phyloP scores from a whole-genome alignment of 2,888 invertebrate species.

The Amblyjoppa proteus region DNA sequence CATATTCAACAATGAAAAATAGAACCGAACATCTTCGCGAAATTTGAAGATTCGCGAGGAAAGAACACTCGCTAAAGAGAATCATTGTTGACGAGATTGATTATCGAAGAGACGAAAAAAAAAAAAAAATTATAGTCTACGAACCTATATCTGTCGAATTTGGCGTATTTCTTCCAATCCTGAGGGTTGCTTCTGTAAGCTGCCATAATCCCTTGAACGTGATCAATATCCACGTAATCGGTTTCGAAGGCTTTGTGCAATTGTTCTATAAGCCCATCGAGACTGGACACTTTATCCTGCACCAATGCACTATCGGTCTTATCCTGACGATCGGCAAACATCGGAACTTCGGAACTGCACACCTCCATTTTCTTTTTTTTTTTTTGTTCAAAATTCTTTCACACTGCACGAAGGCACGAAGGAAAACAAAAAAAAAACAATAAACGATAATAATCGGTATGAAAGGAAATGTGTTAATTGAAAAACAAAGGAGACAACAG shows the following conservation, averaged over 20 bases:
- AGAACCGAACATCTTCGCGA: background rate
- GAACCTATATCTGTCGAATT: conserved; percentile 96
- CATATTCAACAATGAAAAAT: background rate
- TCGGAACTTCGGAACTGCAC: conserved; percentile 61
- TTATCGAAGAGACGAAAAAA: background rate
- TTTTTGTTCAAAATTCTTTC: background rate
- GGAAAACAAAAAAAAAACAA: background rate
- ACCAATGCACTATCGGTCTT: conserved; percentile 36
- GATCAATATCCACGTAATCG: conserved; percentile 95
- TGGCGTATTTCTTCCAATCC: conserved; percentile 98
- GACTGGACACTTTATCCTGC: conserved; percentile 76
- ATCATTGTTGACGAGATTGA: background rate
- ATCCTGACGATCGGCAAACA: conserved; percentile 47
- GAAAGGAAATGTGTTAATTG: background rate
- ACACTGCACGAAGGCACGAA: conserved; percentile 30
- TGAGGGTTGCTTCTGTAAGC: conserved; percentile 94
- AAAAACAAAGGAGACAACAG: conserved; percentile 2
- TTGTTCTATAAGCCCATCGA: conserved; percentile 89
- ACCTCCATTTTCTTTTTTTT: conserved; percentile 73
- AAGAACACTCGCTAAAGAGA: background rate
- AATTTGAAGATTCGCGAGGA: background rate
- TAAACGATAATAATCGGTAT: background rate
- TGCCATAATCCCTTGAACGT: conserved; percentile 92
- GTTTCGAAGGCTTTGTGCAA: conserved; percentile 92
- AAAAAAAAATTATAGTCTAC: background rate